Base-by-base conservation (phyloP, 1,140 invertebrate genomes). In the Uloborus diversus region DNA sequence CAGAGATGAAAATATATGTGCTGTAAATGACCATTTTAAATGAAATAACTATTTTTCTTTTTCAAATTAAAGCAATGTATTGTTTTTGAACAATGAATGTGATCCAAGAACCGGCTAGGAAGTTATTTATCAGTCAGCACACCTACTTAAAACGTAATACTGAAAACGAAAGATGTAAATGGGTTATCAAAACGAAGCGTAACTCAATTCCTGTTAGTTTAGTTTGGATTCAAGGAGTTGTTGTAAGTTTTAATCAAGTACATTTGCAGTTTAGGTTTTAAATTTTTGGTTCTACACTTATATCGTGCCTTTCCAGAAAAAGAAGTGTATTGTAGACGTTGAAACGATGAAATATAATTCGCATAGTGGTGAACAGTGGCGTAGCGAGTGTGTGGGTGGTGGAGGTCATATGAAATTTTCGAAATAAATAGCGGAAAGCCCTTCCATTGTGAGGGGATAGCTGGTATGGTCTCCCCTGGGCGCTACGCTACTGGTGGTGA, bases 191-290 rank as follows among this genome's bases (percentile, higher is more conserved):
- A 11, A 20, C 4, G 25, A 28, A 57, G 23, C 17, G 27, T 14
- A 56, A 69, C 32, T 13, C 14, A 13, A 32, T 20, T 56, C 30
- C 66, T 69, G n/a, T 56, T 33, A 17, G 30, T 14, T 28, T 69
- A 13, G 30, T 69, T 17, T 69, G 66, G 66, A 33, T 69, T 32
- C 66, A 69, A 23, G 66, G 66, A 5, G 20, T 28, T 13, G 56
- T 69, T 25, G 66, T 56, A 33, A 56, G 51, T 14, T 53, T 56
- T 27, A n/a, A 11, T 4, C 32, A 30, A n/a, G 1, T 27, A 2
- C 27, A 3, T 2, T 30, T 61, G 9, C 9, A 2, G 4, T 30
- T 61, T 28, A 1, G 32, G n/a, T n/a, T n/a, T 2, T 32, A 35
- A 32, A 2, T 28, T 30, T 27, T 61, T 32, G 57, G 25, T 13